Evolutionary conservation across 2,888 invertebrate genomes (phyloP).

Genomic region (Nycteola revayana): DNA sequence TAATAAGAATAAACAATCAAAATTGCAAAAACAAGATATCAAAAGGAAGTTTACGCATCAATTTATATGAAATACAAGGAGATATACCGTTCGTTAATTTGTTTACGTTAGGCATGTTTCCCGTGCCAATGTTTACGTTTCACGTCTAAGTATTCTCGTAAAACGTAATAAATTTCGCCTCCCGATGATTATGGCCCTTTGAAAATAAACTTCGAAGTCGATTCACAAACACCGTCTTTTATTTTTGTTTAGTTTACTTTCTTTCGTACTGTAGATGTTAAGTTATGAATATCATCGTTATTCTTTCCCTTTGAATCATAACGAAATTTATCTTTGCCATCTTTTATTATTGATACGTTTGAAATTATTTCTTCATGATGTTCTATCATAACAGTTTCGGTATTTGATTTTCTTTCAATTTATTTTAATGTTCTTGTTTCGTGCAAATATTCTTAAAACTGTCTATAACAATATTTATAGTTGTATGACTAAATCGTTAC

Average conservation of each 20-base stretch:
- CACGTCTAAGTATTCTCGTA: constrained; percentile 53
- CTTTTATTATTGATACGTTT: constrained; percentile 53
- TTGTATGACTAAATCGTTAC: no score
- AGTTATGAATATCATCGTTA: constrained; percentile 66
- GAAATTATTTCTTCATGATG: constrained; percentile 42
- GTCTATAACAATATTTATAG: no score
- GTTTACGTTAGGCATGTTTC: constrained; percentile 66
- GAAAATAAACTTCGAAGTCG: constrained; percentile 68
- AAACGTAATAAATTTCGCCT: constrained; percentile 66
- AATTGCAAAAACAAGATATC: constrained; percentile 42
- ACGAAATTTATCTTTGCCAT: constrained; percentile 39
- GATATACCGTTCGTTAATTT: constrained; percentile 61
- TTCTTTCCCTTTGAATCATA: constrained; percentile 48
- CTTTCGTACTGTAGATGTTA: constrained; percentile 34
- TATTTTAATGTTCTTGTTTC: constrained; percentile 30
- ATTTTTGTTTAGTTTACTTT: constrained; percentile 69
- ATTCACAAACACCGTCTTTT: constrained; percentile 59
- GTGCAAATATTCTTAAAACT: no score
- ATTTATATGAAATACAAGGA: constrained; percentile 46
- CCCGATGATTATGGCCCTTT: constrained; percentile 69
- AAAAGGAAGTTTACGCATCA: constrained; percentile 48
- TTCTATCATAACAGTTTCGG: constrained; percentile 33
- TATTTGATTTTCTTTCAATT: constrained; percentile 31
- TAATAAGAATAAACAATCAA: constrained; percentile 39
- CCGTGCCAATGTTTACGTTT: constrained; percentile 59